phyloP scores from a whole-genome alignment of 2,888 invertebrate genomes.

The Drosophila gaucha region DNA sequence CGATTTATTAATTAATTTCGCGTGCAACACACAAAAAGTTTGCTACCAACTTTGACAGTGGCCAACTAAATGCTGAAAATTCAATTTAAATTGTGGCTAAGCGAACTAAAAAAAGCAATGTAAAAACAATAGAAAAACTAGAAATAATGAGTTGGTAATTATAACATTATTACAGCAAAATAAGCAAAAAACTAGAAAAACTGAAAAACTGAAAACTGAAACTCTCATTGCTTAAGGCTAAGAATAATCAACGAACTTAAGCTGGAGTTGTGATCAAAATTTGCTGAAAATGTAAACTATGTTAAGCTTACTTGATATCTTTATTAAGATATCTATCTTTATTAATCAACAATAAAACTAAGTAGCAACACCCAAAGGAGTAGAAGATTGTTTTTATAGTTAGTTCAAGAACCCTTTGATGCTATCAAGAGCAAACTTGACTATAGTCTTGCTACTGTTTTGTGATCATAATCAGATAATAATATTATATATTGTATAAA shows the following conservation, averaged over 20 bases:
- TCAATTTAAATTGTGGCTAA: slow-evolving; percentile 16
- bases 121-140: background rate
- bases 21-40: slow-evolving; percentile 8
- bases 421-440: no score
- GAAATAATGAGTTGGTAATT: background rate
- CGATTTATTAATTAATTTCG: slow-evolving; percentile 75
- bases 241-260: background rate
- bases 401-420: no score
- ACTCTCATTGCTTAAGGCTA: background rate
- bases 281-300: background rate
- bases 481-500: no score
- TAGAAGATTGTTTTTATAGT: no score
- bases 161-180: background rate
- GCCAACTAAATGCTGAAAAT: slow-evolving; percentile 24
- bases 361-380: no score
- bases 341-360: no score
- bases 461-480: no score
- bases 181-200: background rate
- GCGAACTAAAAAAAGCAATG: no score
- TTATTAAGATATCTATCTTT: no score
- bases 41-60: slow-evolving; percentile 7
- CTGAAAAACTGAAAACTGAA: background rate
- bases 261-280: background rate
- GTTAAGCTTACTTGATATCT: no score
- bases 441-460: no score